Evolutionary conservation across 2,113 vertebrate genomes (phyloP), one percentile per base, ranked within the genome.

Genomic region (Rhinogobius similis): DNA sequence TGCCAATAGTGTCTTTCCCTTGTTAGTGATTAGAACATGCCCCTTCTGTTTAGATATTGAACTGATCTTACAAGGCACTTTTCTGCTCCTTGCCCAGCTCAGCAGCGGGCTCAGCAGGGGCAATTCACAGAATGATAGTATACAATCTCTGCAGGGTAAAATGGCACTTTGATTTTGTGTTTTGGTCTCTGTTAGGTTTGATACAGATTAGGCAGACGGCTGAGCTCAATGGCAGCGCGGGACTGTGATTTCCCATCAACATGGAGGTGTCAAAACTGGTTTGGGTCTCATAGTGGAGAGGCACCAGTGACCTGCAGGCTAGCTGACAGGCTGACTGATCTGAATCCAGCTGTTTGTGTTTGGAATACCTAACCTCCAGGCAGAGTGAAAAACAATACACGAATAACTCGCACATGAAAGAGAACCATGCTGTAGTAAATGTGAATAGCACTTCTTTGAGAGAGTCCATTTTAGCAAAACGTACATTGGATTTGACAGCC

Each of bases 101-200:
- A 77, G 78, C 78, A 73, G 70, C 36, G 73, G 71, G 59, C 82
- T 56, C 76, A 79, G 76, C 68, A 36, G 67, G 62, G 67, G 62
- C 71, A 68, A 78, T 48, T 48, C 55, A 67, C 10, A 63, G 46
- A 71, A 73, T 44, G 63, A 67, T 44, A 81, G 72, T 67, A 84
- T 79, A 78, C 38, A 65, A 67, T 61, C 78, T 76, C 68, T 75
- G 67, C 46, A 76, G 63, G 62, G 12, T 84, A 79, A 81, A 86
- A 76, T 76, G 62, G 70, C 71, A 53, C 76, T 92, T 90, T 91
- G 83, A 89, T 89, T 90, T 83, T 58, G 76, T 63, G 26, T 50
- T 80, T 82, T 85, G 78, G 81, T 79, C 79, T 79, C 73, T 32
- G 52, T 26, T 36, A 56, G 68, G 74, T 84, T 85, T 79, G 62